Conservation (phyloP, 92 coral and sea anemone species). For the Plumapathes pennacea region DNA sequence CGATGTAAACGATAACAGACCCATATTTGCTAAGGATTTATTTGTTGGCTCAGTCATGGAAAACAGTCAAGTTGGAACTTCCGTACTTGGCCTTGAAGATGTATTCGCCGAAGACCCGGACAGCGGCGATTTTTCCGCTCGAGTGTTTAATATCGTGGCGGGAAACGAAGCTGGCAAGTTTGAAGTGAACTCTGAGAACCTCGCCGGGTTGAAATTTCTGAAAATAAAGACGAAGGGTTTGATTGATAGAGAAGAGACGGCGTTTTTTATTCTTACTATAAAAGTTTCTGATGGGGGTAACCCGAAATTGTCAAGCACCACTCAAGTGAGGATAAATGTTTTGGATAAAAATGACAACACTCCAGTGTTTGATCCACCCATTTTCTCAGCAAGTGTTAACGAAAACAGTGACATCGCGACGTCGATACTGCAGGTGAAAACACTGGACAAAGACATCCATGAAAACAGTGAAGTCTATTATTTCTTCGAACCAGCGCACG, state of each 20-base stretch:
- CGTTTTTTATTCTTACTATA: slow-evolving; percentile 82
- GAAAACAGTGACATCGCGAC: slow-evolving; percentile 70
- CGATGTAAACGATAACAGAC: slow-evolving; percentile 84
- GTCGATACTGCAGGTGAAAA: slow-evolving; percentile 79
- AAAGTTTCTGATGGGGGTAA: slow-evolving; percentile 79
- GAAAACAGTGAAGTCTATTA: slow-evolving; percentile 80
- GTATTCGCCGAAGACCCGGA: slow-evolving; percentile 85
- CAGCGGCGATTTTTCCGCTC: slow-evolving; percentile 63
- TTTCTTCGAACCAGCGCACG: slow-evolving; percentile 55
- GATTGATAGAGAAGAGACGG: slow-evolving; percentile 79
- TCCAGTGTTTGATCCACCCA: slow-evolving; percentile 69
- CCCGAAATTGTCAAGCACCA: slow-evolving; percentile 52
- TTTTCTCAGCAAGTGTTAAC: slow-evolving; percentile 65
- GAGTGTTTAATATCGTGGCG: slow-evolving; percentile 71
- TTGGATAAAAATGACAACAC: slow-evolving; percentile 80
- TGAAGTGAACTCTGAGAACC: slow-evolving; percentile 63
- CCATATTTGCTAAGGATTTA: slow-evolving; percentile 78
- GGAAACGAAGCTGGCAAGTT: slow-evolving; percentile 88
- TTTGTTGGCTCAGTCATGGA: slow-evolving; percentile 69
- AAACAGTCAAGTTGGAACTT: slow-evolving; percentile 64
- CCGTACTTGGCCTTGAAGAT: slow-evolving; percentile 82
- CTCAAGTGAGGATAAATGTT: slow-evolving; percentile 80
- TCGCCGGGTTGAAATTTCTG: slow-evolving; percentile 79
- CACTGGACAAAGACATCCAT: slow-evolving; percentile 75
- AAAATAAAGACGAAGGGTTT: slow-evolving; percentile 67